Percentiles rank a stretch among this genome's conserved stretches.
Conservation (phyloP, 64 coral and sea anemone genomes). For the Montipora efflorescens region DNA sequence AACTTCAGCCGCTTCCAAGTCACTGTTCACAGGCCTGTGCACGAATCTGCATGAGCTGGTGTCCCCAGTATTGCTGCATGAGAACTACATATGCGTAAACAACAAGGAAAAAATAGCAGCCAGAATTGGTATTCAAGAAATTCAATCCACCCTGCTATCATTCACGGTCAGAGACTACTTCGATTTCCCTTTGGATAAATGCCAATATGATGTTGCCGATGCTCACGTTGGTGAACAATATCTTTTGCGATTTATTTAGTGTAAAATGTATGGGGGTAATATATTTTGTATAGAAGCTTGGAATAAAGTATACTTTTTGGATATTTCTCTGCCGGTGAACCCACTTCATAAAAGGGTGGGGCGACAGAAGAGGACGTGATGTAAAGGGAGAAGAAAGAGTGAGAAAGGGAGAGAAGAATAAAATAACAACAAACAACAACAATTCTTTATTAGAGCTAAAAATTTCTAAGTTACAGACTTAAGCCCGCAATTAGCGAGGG, state of each 20-base stretch:
- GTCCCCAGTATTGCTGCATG: constrained; percentile 41
- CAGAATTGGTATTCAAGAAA: neutral
- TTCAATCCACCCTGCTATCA: neutral
- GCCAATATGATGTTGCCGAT: no score
- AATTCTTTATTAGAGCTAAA: no score
- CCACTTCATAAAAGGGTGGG: neutral
- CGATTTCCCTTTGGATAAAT: no score
- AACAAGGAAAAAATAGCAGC: neutral
- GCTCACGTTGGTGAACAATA: no score
- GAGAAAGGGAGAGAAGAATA: neutral
- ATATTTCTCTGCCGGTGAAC: neutral
- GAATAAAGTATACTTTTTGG: neutral
- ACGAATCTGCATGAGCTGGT: constrained; percentile 37
- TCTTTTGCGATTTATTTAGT: no score
- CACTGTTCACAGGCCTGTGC: constrained; percentile 29
- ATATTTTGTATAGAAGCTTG: neutral
- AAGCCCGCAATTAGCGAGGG: no score
- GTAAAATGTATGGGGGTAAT: neutral
- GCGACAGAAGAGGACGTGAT: neutral
- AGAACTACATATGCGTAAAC: neutral
- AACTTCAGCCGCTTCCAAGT: neutral
- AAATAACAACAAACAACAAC: no score
- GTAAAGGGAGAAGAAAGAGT: neutral
- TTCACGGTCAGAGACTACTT: no score
- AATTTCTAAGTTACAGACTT: no score